phyloP scores from a whole-genome alignment of 1,140 invertebrate genomes.

The Mactra quadrangularis region DNA sequence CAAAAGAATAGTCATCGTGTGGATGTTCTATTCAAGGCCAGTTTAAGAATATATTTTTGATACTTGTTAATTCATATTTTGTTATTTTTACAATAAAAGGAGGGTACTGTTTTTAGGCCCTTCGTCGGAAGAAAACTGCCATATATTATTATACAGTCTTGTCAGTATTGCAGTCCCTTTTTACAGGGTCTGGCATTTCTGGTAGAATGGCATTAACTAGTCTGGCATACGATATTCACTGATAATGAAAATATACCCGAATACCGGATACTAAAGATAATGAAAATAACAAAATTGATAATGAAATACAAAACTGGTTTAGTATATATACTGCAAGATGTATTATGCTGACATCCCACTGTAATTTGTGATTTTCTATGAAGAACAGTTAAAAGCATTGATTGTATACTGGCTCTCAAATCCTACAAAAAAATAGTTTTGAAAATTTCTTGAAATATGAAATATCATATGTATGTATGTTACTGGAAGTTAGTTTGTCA shows the following conservation, averaged over 20 bases:
- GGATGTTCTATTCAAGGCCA: constrained; percentile 79
- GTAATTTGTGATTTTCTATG: no score
- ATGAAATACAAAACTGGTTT: no score
- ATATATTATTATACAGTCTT: constrained; percentile 19
- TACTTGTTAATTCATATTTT: constrained; percentile 85
- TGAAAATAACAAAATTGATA: no score
- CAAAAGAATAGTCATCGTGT: constrained; percentile 78
- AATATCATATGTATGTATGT: no score
- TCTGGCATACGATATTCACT: constrained; percentile 12
- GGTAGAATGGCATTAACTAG: constrained; percentile 37
- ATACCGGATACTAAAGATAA: no score
- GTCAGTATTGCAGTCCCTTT: constrained; percentile 15
- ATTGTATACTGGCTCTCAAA: no score
- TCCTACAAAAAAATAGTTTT: no score
- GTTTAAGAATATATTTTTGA: constrained; percentile 86
- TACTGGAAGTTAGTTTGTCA: no score
- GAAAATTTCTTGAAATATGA: no score
- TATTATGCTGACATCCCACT: no score
- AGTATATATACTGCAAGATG: no score
- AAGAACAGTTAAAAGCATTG: no score
- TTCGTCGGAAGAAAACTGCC: constrained; percentile 38
- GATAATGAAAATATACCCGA: neutral
- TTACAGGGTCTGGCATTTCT: constrained; percentile 20
- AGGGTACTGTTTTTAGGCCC: constrained; percentile 59
- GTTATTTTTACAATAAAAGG: constrained; percentile 65